phyloP scores from a whole-genome alignment of 2,888 invertebrate genomes.

The Ariolimax columbianus region DNA sequence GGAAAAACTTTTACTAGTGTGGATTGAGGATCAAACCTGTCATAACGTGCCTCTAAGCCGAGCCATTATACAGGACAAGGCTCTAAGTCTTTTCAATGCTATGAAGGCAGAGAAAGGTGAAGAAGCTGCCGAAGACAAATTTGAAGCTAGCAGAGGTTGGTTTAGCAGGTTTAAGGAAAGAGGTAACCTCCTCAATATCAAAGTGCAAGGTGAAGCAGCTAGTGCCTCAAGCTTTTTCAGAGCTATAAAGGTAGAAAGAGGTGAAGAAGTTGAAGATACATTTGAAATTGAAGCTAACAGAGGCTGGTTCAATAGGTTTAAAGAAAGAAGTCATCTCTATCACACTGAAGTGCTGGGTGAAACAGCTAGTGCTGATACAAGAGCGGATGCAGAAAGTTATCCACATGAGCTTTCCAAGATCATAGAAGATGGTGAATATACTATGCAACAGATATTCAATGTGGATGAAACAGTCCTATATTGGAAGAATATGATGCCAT shows the following conservation, averaged over 20 bases:
- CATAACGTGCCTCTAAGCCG: not conserved
- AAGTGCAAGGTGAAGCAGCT: not conserved
- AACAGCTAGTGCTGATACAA: not conserved
- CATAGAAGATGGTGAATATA: not conserved
- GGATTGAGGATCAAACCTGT: constrained; percentile 4
- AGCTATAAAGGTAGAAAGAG: not conserved
- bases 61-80: not conserved
- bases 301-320: constrained; percentile 9
- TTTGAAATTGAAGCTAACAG: constrained; percentile 4
- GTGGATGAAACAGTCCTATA: not conserved
- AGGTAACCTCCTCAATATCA: not conserved
- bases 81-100: not conserved
- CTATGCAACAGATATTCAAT: not conserved
- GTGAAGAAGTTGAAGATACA: not conserved
- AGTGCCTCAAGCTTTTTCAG: constrained; percentile 1
- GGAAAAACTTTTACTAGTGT: not conserved
- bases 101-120: not conserved
- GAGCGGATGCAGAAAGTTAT: not conserved
- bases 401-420: not conserved
- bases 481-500: constrained; percentile 3
- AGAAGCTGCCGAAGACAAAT: not conserved
- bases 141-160: constrained; percentile 14
- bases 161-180: not conserved
- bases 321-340: not conserved
- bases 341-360: not conserved